These are phyloP conservation scores for Paramisgurnus dabryanus DNA, from an alignment of 2,113 vertebrate species.

Conservation along the genomic window DNA sequence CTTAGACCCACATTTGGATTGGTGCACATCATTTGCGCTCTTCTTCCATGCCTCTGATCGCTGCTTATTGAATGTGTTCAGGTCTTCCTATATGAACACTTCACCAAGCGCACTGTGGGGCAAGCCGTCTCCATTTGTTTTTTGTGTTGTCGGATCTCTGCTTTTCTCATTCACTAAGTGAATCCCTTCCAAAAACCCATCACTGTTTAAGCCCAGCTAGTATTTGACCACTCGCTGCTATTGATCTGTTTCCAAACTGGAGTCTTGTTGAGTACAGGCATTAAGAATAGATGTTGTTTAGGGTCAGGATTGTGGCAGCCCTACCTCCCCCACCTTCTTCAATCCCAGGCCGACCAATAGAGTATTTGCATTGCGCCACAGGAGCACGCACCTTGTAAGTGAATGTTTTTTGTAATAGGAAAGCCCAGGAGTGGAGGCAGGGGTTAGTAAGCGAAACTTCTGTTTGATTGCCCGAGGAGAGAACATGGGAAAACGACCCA, in stretches of 20 bases:
- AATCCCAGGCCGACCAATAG: slow-evolving; percentile 41
- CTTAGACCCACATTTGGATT: slow-evolving; percentile 73
- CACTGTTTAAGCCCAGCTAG: slow-evolving; percentile 7
- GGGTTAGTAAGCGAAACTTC: slow-evolving; percentile 62
- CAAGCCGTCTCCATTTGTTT: slow-evolving; percentile 61
- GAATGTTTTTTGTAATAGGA: slow-evolving; percentile 71
- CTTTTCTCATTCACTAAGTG: slow-evolving; percentile 52
- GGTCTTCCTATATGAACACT: slow-evolving; percentile 60
- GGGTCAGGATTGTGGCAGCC: slow-evolving; percentile 20
- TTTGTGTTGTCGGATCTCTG: slow-evolving; percentile 64
- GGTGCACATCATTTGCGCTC: slow-evolving; percentile 70
- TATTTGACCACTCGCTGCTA: slow-evolving; percentile 30
- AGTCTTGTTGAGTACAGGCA: slow-evolving; percentile 36
- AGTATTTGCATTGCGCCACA: slow-evolving; percentile 59
- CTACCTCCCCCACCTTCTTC: not conserved
- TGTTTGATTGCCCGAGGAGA: slow-evolving; percentile 69
- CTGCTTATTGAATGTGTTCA: slow-evolving; percentile 63
- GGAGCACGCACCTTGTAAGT: slow-evolving; percentile 60
- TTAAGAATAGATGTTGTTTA: slow-evolving; percentile 36
- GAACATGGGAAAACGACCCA: slow-evolving; percentile 72
- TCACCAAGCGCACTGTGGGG: slow-evolving; percentile 63
- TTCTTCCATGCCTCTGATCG: slow-evolving; percentile 73
- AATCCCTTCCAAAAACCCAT: slow-evolving; percentile 20
- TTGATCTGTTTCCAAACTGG: slow-evolving; percentile 22
- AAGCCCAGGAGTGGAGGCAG: slow-evolving; percentile 63